Conservation (phyloP, 2,113 vertebrate genomes). For the Echinops telfairi region DNA sequence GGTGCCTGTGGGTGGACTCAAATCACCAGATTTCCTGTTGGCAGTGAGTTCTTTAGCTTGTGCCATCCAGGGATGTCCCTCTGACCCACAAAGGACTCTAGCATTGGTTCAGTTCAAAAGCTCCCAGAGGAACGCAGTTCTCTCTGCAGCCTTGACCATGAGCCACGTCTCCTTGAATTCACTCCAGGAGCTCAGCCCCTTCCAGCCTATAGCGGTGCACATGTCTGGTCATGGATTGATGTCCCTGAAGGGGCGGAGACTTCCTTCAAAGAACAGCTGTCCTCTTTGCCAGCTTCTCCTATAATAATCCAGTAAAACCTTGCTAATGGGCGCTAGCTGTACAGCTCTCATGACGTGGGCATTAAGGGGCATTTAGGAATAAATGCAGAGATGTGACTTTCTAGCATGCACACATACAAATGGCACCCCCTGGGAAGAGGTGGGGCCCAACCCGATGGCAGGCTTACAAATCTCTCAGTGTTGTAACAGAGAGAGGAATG, state of each 20-base stretch:
- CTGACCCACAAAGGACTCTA: background rate
- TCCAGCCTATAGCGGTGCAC: background rate
- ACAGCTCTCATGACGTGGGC: slow-evolving; percentile 43
- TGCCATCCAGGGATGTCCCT: background rate
- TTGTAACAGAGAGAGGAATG: slow-evolving; percentile 13
- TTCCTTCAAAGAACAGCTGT: slow-evolving; percentile 63
- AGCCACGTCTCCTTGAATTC: slow-evolving; percentile 45
- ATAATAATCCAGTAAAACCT: slow-evolving; percentile 10
- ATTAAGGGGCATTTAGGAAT: slow-evolving; percentile 54
- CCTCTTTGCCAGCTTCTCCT: slow-evolving; percentile 29
- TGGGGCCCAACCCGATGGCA: background rate
- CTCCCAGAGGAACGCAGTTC: background rate
- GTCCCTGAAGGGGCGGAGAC: background rate
- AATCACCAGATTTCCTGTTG: background rate
- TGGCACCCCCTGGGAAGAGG: background rate
- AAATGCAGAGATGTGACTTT: slow-evolving; percentile 21
- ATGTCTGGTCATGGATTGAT: background rate
- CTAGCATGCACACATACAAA: slow-evolving; percentile 38
- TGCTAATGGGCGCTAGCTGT: slow-evolving; percentile 12
- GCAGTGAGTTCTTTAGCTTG: background rate
- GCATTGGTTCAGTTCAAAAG: background rate
- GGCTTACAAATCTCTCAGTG: background rate
- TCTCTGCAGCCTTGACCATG: background rate
- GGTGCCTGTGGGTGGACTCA: background rate
- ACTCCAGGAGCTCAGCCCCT: background rate